Base-by-base conservation (phyloP, 2,888 invertebrate genomes). In the Xiphydria camelus region DNA sequence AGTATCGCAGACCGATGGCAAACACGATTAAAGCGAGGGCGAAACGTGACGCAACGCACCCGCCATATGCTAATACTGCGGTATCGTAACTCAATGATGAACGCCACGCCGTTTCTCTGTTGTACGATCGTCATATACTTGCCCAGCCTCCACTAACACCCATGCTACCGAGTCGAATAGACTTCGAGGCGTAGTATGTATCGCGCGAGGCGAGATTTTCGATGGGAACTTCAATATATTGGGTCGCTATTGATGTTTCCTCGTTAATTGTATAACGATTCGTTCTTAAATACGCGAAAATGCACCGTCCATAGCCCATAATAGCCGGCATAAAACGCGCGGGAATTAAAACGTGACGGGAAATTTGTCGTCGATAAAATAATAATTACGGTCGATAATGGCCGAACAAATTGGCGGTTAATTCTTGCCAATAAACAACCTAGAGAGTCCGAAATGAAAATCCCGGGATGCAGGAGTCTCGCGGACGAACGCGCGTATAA, bases 371-470 rank as follows among this genome's bases (percentile, higher is more conserved):
- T 61, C 63, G 68, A 68, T 69, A 62, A 66, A 70, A 70, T 67
- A 65, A 70, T 70, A 66, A 71, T 70, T 64, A 67, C 57, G 59
- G 34, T 53, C 55, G 62, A 68, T 61, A 64, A 68, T 64, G 57
- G 55, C 56, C 51, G 59, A 62, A 63, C 64, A 62, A 67, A 70
- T 68, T 62, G 66, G 57, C 62, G 64, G 70, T 68, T 71, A 70
- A 70, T 73, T 73, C 73, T 73, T 72, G 61, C 60, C 66, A 61
- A 71, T 73, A 71, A 73, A 71, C 70, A 70, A 70, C n/a, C n/a
- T 70, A 62, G 64, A 57, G 57, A 60, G 57, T 6, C 5, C 26
- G 26, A n/a, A 26, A 3, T 10, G 10, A 26, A 26, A 26, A 26
- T 26, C n/a, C n/a, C 10, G 26, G 26, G 10, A 10, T 14, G 26